Evolutionary conservation across 2,888 invertebrate genomes (phyloP).

Genomic region (Nudaria mundana): DNA sequence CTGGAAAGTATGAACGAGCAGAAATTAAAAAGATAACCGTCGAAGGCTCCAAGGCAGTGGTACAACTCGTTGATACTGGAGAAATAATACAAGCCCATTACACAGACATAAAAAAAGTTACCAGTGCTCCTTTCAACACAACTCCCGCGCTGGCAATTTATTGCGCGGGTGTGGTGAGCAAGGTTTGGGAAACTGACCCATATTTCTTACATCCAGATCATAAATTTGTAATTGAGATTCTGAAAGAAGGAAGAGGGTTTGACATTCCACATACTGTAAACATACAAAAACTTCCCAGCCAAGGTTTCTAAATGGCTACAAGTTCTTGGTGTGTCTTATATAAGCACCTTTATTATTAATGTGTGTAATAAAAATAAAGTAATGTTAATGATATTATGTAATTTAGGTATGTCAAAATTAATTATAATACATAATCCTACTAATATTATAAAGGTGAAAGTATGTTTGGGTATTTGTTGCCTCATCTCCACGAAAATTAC

Average conservation of each 20-base stretch:
- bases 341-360: no score
- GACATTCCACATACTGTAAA: slow-evolving; percentile 19
- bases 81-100: slow-evolving; percentile 9
- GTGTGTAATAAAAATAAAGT: no score
- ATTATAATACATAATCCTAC: no score
- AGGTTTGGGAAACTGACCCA: slow-evolving; percentile 7
- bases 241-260: slow-evolving; percentile 12
- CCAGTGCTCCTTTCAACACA: slow-evolving; percentile 1
- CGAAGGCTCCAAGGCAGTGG: slow-evolving; percentile 8
- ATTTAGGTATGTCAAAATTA: no score
- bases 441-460: no score
- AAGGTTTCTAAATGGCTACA: no score
- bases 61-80: slow-evolving; percentile 22
- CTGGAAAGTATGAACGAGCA: slow-evolving; percentile 17
- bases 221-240: slow-evolving; percentile 17
- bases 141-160: slow-evolving; percentile 19
- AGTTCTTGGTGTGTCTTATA: no score
- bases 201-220: slow-evolving; percentile 17
- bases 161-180: slow-evolving; percentile 14
- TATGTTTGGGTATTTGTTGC: no score
- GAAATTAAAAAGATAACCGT: slow-evolving; percentile 9
- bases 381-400: no score
- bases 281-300: no score
- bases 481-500: no score
- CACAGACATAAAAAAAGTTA: slow-evolving; percentile 8